A percentile compares a stretch with the other conserved stretches of the same genome.
phyloP scores from a whole-genome alignment of 37 sponge, comb jelly and placozoan species.

The Chondrilla cf. caribensis region DNA sequence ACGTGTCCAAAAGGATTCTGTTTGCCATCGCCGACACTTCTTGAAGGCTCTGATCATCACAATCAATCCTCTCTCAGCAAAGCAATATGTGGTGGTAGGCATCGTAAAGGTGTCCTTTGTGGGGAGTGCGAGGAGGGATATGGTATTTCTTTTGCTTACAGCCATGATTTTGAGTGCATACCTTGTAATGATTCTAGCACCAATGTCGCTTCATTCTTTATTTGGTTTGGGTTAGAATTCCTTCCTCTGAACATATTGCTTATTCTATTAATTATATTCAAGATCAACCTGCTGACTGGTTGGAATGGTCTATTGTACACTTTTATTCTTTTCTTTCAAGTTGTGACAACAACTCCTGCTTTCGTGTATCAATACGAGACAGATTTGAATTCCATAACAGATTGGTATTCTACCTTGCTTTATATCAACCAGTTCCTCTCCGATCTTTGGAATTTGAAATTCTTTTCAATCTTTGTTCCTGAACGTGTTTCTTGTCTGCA shows the following conservation, averaged over 20 bases:
- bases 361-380: not conserved
- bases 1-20: constrained; percentile 1
- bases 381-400: too few relatives aligned
- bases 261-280: not conserved
- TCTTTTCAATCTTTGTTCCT: constrained; percentile 4
- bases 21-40: not conserved
- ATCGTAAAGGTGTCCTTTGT: constrained; percentile 5
- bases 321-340: constrained; percentile 1
- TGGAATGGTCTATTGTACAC: constrained; percentile 15
- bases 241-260: not conserved
- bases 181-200: not conserved
- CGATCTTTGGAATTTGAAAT: not conserved
- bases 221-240: constrained; percentile 15
- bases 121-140: not conserved
- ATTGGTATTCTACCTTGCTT: not conserved
- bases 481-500: not conserved
- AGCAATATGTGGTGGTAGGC: not conserved
- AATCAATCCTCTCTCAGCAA: not conserved
- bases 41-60: constrained; percentile 3
- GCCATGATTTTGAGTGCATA: not conserved
- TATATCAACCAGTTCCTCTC: not conserved
- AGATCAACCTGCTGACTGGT: not conserved
- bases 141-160: not conserved
- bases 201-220: not conserved
- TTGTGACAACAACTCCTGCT: constrained; percentile 8